Base-by-base conservation (phyloP, 2,113 vertebrate genomes). In the Circaetus gallicus region DNA sequence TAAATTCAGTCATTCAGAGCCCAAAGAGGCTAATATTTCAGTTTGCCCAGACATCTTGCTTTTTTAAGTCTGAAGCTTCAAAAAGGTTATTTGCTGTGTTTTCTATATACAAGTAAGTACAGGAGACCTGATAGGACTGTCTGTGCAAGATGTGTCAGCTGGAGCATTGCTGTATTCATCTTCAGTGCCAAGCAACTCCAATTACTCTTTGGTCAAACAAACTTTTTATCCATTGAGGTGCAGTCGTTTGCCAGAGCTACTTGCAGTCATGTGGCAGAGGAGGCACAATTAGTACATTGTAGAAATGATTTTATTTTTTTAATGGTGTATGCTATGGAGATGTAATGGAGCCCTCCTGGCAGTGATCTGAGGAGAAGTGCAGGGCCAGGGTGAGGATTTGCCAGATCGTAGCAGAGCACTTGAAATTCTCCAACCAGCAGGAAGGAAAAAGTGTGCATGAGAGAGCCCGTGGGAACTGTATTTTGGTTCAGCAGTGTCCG, bases 201-300 rank as follows among this genome's bases (percentile, higher is more conserved):
- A 47, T 97, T 97, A 91, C 94, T 95, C 89, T 83, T 93, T 79
- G 72, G 76, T 84, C 94, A 97, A 97, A 97, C 83, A 96, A 97
- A 94, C 96, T 97, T 96, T 95, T 96, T 97, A 95, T 97, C 97
- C 97, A 95, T 91, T 9, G 91, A 97, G 87, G 92, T 97, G 72
- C 94, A 86, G 90, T 97, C 94, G 89, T 97, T 98, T 95, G 89
- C 95, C 95, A 97, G 26, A 84, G 69, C 81, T 87, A 90, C 96
- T 91, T 81, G 69, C 67, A 95, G 91, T 95, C 97, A 96, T 74
- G 86, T 91, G 95, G 90, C 93, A 83, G 79, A 89, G 22, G 32
- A 86, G 82, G n/a, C 91, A 98, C 97, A 98, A 95, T 92, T 96
- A 93, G 82, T 91, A 85, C 86, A 95, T 92, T 98, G 94, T 98